Conservation (phyloP, 2,888 invertebrate species). For the Scaptomyza reducta region DNA sequence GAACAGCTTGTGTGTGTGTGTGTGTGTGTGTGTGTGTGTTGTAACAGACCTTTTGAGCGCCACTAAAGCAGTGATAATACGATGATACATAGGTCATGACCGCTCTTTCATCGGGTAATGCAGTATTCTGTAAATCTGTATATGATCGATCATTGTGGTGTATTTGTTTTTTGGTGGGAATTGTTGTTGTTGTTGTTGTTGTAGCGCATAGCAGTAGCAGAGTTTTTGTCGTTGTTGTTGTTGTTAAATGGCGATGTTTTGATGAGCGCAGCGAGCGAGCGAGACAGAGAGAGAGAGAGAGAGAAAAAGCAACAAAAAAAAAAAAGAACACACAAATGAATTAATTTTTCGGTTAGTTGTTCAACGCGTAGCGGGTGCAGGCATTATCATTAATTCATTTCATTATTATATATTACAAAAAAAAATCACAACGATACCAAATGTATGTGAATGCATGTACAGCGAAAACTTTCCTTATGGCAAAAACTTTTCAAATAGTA, state of each 20-base stretch:
- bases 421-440: not conserved
- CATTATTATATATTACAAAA: no score
- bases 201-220: constrained; percentile 42
- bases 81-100: constrained; percentile 99
- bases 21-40: constrained; percentile 7
- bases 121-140: constrained; percentile 91
- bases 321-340: constrained; percentile 68
- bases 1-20: not conserved
- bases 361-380: constrained; percentile 19
- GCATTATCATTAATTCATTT: constrained; percentile 21
- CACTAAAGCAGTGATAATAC: constrained; percentile 99
- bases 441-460: not conserved
- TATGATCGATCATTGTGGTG: constrained; percentile 56
- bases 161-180: constrained; percentile 25
- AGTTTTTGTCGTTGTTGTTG: constrained; percentile 49
- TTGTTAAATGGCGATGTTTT: constrained; percentile 53
- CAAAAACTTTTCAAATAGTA: not conserved
- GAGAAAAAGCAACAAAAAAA: constrained; percentile 68
- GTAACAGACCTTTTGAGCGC: constrained; percentile 97
- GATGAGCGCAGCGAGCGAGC: constrained; percentile 53
- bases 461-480: constrained; percentile 3
- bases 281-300: constrained; percentile 51
- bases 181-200: constrained; percentile 46
- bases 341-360: constrained; percentile 64
- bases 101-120: constrained; percentile 99